A percentile compares a stretch with the other conserved stretches of the same genome.
Evolutionary conservation across 1,140 invertebrate genomes (phyloP).

Genomic region (Megalonaias nervosa): DNA sequence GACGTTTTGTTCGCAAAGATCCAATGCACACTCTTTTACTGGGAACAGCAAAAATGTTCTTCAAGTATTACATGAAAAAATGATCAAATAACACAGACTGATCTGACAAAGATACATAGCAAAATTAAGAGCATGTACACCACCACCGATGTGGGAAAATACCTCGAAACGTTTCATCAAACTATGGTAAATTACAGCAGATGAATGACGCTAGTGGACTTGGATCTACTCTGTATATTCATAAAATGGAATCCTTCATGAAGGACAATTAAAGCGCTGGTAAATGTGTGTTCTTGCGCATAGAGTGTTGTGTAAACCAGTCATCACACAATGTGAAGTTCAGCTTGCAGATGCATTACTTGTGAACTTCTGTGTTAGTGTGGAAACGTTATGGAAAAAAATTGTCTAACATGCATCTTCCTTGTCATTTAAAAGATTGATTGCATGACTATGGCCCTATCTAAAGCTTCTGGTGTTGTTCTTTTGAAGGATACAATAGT

Average conservation of each 20-base stretch:
- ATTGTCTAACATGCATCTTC: constrained; percentile 9
- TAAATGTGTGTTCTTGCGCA: constrained; percentile 8
- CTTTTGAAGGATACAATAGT: constrained; percentile 14
- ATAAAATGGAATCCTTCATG: neutral
- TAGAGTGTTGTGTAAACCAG: constrained; percentile 4
- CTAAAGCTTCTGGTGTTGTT: constrained; percentile 6
- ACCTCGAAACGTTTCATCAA: neutral
- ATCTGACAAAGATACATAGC: neutral
- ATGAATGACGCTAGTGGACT: neutral
- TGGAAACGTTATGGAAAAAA: neutral
- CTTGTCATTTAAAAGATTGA: constrained; percentile 11
- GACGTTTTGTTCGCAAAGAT: neutral
- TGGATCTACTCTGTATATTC: neutral
- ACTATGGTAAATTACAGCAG: constrained; percentile 10
- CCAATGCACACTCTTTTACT: constrained; percentile 23
- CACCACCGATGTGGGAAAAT: neutral
- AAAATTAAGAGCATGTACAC: neutral
- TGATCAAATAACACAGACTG: neutral
- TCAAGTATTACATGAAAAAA: neutral
- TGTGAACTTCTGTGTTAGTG: too few relatives aligned
- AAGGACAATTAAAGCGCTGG: constrained; percentile 5
- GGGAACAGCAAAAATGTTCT: constrained; percentile 19
- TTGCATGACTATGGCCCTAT: constrained; percentile 4
- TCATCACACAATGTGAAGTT: neutral
- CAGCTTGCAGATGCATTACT: neutral